Evolutionary conservation across 2,888 invertebrate genomes (phyloP).

Genomic region (Eumerus sabulonum): DNA sequence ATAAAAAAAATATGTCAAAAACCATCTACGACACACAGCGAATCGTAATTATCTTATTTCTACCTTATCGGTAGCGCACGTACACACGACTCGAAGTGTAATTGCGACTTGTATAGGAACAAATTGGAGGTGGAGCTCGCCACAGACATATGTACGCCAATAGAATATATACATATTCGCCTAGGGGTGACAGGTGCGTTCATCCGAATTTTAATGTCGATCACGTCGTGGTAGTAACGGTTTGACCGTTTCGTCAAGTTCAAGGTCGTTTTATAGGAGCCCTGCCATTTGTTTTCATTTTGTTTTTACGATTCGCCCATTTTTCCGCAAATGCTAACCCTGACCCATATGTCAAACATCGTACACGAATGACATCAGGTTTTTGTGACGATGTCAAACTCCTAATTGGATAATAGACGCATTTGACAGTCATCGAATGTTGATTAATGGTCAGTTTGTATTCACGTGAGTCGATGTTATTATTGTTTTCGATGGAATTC

Average conservation of each 20-base stretch:
- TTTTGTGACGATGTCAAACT: no score
- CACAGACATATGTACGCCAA: no score
- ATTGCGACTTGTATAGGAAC: constrained; percentile 27
- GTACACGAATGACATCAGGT: no score
- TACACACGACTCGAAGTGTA: constrained; percentile 42
- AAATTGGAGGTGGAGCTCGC: background rate
- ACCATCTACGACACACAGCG: constrained; percentile 27
- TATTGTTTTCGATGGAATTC: background rate
- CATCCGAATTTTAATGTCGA: background rate
- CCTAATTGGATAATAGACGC: constrained; percentile 1
- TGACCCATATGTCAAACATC: no score
- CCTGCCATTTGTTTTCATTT: background rate
- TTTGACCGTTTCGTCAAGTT: constrained; percentile 46
- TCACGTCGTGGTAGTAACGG: constrained; percentile 38
- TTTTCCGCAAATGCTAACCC: constrained; percentile 2
- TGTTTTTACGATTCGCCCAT: background rate
- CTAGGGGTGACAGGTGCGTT: no score
- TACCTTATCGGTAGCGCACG: constrained; percentile 37
- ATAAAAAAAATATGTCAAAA: constrained; percentile 12
- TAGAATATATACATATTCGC: no score
- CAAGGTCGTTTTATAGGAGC: constrained; percentile 25
- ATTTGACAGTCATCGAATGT: background rate
- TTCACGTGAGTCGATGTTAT: constrained; percentile 7
- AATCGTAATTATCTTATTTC: constrained; percentile 58
- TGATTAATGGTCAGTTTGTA: background rate